Percentiles rank a stretch among this genome's conserved stretches.
Evolutionary conservation across 1,140 invertebrate genomes (phyloP).

Genomic region (Drosophila miranda): DNA sequence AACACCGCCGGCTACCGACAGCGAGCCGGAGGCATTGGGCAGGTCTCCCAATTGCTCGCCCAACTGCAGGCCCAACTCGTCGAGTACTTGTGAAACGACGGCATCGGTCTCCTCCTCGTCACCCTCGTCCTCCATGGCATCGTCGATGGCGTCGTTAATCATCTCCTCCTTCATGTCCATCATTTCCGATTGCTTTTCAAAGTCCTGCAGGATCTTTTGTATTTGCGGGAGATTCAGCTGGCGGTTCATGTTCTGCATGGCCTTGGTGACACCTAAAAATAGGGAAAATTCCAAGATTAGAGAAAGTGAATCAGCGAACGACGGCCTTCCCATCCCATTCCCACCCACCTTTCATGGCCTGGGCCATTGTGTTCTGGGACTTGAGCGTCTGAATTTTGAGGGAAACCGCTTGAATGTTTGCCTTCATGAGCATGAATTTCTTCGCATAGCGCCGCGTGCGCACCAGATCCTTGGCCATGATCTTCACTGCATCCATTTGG

Average conservation of each 20-base stretch:
- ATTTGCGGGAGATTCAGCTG: conserved; percentile 99
- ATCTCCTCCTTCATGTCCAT: conserved; percentile 99
- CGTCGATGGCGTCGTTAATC: conserved; percentile 99
- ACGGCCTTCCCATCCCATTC: background rate
- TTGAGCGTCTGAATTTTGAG: conserved; percentile 99
- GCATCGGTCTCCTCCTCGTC: conserved; percentile 99
- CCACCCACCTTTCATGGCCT: conserved; percentile 95
- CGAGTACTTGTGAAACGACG: conserved; percentile 96
- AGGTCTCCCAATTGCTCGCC: conserved; percentile 93
- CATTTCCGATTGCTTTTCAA: conserved; percentile 99
- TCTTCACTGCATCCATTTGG: conserved; percentile 99
- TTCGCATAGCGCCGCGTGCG: conserved; percentile 97
- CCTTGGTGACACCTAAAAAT: conserved; percentile 92
- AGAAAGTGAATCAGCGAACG: conserved; percentile 16
- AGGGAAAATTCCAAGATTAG: background rate
- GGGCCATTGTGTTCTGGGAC: conserved; percentile 99
- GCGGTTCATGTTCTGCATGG: conserved; percentile 99
- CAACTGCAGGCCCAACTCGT: conserved; percentile 98
- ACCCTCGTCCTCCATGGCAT: conserved; percentile 98
- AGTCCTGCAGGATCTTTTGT: conserved; percentile 99
- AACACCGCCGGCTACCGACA: conserved; percentile 75
- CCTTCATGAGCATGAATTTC: conserved; percentile 99
- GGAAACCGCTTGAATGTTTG: conserved; percentile 99
- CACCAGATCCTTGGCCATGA: conserved; percentile 99
- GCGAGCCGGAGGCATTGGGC: conserved; percentile 84